Base-by-base conservation (phyloP, 2,888 invertebrate genomes). In the Clivina fossor region DNA sequence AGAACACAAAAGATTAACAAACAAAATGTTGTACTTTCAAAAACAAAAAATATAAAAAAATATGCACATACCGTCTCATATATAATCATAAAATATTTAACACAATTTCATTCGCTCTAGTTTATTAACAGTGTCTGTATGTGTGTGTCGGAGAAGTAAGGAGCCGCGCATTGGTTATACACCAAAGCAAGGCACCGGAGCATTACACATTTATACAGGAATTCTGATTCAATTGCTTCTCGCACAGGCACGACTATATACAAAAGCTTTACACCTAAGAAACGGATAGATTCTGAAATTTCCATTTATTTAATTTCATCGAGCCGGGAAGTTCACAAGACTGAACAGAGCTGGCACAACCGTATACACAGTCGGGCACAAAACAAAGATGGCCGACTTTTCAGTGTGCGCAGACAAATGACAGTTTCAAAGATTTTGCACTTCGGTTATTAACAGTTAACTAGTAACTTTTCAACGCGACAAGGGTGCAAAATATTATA, bases 301-400 rank as follows among this genome's bases (percentile, higher is more conserved):
- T 43, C 43, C 43, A 43, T 43, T 43, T 43, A 43, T 43, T 43
- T 43, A 43, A 43, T 43, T 43, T 26, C 26, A 13, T 43, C 7
- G n/a, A n/a, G n/a, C n/a, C n/a, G 26, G 9, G n/a, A 22, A 19
- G 40, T 20, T 13, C 43, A 16, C n/a, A 24, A 15, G 18, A 13
- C 22, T 19, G 26, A 35, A 43, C 41, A 19, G n/a, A 22, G 41
- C 9, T 11, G 11, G 43, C 4, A 16, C 16, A 15, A 35, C n/a
- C 3, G 13, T 2, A 13, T 8, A 35, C 20, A 41, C 19, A 43
- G 15, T 15, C 4, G 26, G n/a, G 35, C 8, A 40, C 40, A 40
- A 40, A 8, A n/a, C 15, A n/a, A 8, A 7, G 22, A 11, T 2
- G 3, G 15, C 15, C 8, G 15, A 35, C 8, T n/a, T 13, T 35